Conservation (phyloP, 2,113 vertebrate species). For the Cololabis saira region DNA sequence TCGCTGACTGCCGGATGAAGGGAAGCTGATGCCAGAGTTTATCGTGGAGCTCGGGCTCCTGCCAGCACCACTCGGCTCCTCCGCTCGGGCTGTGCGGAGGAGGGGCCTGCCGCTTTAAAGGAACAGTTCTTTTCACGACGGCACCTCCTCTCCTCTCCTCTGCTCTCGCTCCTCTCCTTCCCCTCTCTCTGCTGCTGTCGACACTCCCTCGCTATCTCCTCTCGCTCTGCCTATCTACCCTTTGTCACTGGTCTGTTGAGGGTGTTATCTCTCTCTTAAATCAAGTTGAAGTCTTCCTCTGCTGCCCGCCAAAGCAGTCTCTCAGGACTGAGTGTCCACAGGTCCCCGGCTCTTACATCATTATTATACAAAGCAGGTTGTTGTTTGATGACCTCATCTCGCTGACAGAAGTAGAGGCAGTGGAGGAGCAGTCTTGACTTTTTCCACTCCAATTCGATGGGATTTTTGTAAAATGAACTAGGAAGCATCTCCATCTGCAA, state of each 20-base stretch:
- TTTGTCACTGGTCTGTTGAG: slow-evolving; percentile 63
- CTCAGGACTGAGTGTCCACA: slow-evolving; percentile 51
- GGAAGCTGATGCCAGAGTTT: slow-evolving; percentile 86
- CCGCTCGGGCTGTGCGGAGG: slow-evolving; percentile 65
- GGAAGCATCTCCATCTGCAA: slow-evolving; percentile 22
- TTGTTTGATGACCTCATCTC: slow-evolving; percentile 74
- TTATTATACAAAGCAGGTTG: slow-evolving; percentile 71
- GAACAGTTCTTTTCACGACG: slow-evolving; percentile 60
- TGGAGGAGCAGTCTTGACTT: slow-evolving; percentile 50
- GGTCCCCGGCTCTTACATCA: slow-evolving; percentile 59
- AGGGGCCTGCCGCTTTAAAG: slow-evolving; percentile 80
- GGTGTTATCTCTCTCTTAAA: slow-evolving; percentile 62
- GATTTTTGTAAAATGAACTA: slow-evolving; percentile 21
- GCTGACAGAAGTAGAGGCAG: slow-evolving; percentile 57
- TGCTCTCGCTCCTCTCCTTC: slow-evolving; percentile 29
- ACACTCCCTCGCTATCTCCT: slow-evolving; percentile 56
- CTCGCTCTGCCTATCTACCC: slow-evolving; percentile 51
- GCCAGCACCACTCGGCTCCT: slow-evolving; percentile 74
- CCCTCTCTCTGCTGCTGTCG: slow-evolving; percentile 39
- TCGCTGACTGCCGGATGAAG: slow-evolving; percentile 81
- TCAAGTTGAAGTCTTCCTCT: slow-evolving; percentile 64
- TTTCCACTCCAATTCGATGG: slow-evolving; percentile 43
- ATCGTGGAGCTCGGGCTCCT: slow-evolving; percentile 83
- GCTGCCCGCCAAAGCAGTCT: slow-evolving; percentile 39
- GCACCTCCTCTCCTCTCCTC: slow-evolving; percentile 37